Evolutionary conservation across 2,888 invertebrate genomes (phyloP).

Genomic region (Hemicrepidius hirtus): DNA sequence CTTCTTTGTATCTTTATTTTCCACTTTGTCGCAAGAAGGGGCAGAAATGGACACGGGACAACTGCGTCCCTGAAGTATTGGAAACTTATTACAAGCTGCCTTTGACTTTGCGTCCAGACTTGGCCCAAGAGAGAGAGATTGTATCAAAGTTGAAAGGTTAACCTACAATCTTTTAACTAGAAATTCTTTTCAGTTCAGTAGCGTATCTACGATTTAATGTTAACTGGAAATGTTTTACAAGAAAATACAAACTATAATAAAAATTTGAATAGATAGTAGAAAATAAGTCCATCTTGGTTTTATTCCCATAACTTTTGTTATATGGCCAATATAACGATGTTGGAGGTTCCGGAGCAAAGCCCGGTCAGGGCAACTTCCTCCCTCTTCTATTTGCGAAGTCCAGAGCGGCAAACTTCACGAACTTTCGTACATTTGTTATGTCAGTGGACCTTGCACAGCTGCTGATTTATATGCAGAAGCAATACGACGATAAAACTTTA

Average conservation of each 20-base stretch:
- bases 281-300: constrained; percentile 54
- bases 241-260: constrained; percentile 14
- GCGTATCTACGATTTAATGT: background rate
- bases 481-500: constrained; percentile 68
- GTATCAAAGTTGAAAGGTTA: constrained; percentile 65
- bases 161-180: constrained; percentile 39
- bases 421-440: constrained; percentile 70
- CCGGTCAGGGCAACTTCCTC: constrained; percentile 50
- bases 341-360: constrained; percentile 42
- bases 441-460: constrained; percentile 68
- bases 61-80: constrained; percentile 67
- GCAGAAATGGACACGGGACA: constrained; percentile 63
- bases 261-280: constrained; percentile 16
- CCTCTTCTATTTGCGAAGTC: constrained; percentile 55
- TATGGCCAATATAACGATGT: constrained; percentile 52
- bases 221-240: background rate
- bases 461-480: constrained; percentile 68
- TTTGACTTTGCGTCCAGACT: constrained; percentile 69
- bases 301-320: constrained; percentile 54
- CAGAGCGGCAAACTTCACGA: constrained; percentile 59
- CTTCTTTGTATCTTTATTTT: background rate
- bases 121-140: constrained; percentile 67
- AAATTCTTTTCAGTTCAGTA: constrained; percentile 7
- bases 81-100: constrained; percentile 71
- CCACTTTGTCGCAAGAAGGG: constrained; percentile 13